phyloP scores from a whole-genome alignment of 2,888 invertebrate genomes.

The Drosophila meridionalis region DNA sequence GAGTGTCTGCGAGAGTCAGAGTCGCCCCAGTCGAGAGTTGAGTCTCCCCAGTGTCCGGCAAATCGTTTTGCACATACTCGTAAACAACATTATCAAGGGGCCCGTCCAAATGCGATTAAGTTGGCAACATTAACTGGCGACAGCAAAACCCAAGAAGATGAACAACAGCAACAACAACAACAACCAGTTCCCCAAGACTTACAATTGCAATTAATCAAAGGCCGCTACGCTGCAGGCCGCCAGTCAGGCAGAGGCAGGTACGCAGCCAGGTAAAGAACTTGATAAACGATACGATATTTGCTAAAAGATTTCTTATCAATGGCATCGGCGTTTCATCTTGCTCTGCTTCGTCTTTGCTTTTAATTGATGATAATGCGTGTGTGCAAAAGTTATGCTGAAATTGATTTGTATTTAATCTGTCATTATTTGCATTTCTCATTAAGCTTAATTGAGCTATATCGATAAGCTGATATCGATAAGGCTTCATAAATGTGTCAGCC shows the following conservation, averaged over 20 bases:
- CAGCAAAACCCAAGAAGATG: slow-evolving; percentile 43
- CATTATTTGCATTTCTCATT: slow-evolving; percentile 7
- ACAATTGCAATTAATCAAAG: slow-evolving; percentile 70
- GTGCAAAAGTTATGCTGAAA: slow-evolving; percentile 25
- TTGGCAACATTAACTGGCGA: slow-evolving; percentile 77
- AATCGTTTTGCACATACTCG: slow-evolving; percentile 75
- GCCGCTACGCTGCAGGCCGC: slow-evolving; percentile 12
- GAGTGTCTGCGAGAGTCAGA: slow-evolving; percentile 2
- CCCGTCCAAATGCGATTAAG: slow-evolving; percentile 74
- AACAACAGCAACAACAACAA: neutral
- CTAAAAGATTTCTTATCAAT: slow-evolving; percentile 47
- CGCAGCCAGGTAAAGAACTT: slow-evolving; percentile 5
- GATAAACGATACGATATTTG: slow-evolving; percentile 43
- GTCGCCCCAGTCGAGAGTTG: slow-evolving; percentile 43
- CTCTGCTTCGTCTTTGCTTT: slow-evolving; percentile 20
- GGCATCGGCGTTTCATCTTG: slow-evolving; percentile 24
- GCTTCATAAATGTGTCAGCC: neutral
- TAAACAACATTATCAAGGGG: slow-evolving; percentile 75
- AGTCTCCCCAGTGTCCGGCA: slow-evolving; percentile 17
- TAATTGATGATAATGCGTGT: slow-evolving; percentile 38
- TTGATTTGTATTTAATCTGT: slow-evolving; percentile 26
- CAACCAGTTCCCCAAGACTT: slow-evolving; percentile 43
- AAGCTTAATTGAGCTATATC: slow-evolving; percentile 7
- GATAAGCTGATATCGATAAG: slow-evolving; percentile 2
- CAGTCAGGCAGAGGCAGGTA: neutral